Evolutionary conservation across 2,797 vertebrate genomes (phyloP).

Genomic region (Selene dorsalis): DNA sequence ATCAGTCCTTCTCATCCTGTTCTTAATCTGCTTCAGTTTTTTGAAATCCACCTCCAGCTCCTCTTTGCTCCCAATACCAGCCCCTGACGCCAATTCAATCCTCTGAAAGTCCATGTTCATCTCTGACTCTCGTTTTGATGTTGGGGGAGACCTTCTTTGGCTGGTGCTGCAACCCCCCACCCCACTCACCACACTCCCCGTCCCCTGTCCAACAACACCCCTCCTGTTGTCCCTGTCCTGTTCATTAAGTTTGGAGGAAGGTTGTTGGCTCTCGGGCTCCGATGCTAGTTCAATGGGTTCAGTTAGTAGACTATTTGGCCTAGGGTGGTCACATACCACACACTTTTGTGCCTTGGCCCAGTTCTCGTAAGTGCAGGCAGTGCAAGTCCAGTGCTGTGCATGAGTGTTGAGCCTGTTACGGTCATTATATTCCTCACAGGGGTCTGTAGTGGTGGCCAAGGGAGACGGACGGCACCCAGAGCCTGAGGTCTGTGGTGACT

Average conservation of each 20-base stretch:
- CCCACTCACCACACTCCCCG: slow-evolving; percentile 71
- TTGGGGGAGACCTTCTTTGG: slow-evolving; percentile 93
- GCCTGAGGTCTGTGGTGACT: slow-evolving; percentile 96
- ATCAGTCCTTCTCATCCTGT: slow-evolving; percentile 97
- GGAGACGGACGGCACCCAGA: slow-evolving; percentile 88
- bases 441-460: slow-evolving; percentile 85
- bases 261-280: slow-evolving; percentile 71
- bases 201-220: slow-evolving; percentile 69
- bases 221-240: slow-evolving; percentile 86
- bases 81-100: slow-evolving; percentile 94
- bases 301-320: slow-evolving; percentile 89
- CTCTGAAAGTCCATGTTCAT: slow-evolving; percentile 97
- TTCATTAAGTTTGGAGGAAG: slow-evolving; percentile 90
- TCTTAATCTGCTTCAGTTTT: slow-evolving; percentile 99
- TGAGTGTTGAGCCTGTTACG: slow-evolving; percentile 95
- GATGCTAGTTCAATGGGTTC: slow-evolving; percentile 92
- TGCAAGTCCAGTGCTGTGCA: slow-evolving; percentile 94
- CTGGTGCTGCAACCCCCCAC: slow-evolving; percentile 86
- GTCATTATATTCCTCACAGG: slow-evolving; percentile 98
- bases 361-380: slow-evolving; percentile 97
- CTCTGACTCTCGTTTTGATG: slow-evolving; percentile 89
- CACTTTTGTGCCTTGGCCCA: slow-evolving; percentile 95
- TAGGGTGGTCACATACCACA: slow-evolving; percentile 96
- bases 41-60: slow-evolving; percentile 98
- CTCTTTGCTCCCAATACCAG: slow-evolving; percentile 92